Percentiles rank a stretch among this genome's conserved stretches.
Conservation (phyloP, 2,797 vertebrate species). For the Bradypus variegatus region DNA sequence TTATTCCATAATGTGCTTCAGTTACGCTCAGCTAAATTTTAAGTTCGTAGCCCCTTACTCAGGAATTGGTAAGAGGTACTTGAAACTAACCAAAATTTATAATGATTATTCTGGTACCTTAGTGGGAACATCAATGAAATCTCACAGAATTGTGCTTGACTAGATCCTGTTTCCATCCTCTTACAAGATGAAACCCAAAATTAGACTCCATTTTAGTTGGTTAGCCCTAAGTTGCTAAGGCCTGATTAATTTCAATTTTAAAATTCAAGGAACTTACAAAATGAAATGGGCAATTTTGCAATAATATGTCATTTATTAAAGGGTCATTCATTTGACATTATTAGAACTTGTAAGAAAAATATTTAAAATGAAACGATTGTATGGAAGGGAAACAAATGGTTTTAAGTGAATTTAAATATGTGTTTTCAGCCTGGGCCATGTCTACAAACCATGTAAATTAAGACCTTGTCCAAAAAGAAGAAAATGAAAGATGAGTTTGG, state of each 20-base stretch:
- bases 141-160: not conserved
- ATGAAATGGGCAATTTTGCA: not conserved
- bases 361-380: not conserved
- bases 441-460: not conserved
- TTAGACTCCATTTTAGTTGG: not conserved
- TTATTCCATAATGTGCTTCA: not conserved
- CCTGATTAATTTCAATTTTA: constrained; percentile 3
- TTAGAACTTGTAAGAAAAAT: constrained; percentile 29
- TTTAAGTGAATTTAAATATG: constrained; percentile 16
- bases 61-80: not conserved
- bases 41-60: not conserved
- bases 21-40: not conserved
- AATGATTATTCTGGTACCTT: not conserved
- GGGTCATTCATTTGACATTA: not conserved
- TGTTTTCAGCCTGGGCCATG: not conserved
- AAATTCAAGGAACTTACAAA: not conserved
- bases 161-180: not conserved
- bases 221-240: not conserved
- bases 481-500: not conserved
- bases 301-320: not conserved
- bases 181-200: not conserved
- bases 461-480: not conserved
- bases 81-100: not conserved
- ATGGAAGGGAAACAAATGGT: constrained; percentile 7
- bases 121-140: not conserved